Percentiles rank a stretch among this genome's conserved stretches.
These are phyloP conservation scores for Drosophila biarmipes DNA, from an alignment of 1,140 invertebrate genomes.

Conservation along the genomic window DNA sequence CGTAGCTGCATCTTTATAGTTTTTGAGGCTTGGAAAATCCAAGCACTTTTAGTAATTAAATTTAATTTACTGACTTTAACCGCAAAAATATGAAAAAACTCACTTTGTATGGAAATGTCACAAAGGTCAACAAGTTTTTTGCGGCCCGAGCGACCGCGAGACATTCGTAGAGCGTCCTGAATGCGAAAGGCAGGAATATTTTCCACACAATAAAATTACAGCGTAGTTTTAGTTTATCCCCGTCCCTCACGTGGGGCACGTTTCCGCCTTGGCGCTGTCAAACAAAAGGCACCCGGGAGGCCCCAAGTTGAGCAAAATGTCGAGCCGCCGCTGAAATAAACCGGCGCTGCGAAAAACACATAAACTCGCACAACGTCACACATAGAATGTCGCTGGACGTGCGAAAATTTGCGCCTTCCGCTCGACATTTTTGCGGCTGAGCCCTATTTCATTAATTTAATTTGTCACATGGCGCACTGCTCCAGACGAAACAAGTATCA, in stretches of 20 bases:
- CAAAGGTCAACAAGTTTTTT: constrained; percentile 40
- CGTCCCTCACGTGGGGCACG: not conserved
- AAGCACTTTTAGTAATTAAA: constrained; percentile 27
- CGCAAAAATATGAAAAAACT: not conserved
- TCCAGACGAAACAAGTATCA: not conserved
- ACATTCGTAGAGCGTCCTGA: constrained; percentile 18
- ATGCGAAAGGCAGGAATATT: constrained; percentile 47
- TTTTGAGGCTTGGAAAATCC: not conserved
- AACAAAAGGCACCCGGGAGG: constrained; percentile 55
- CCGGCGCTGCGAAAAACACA: constrained; percentile 14
- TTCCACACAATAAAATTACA: constrained; percentile 68
- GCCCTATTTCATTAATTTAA: constrained; percentile 67
- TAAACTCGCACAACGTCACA: not conserved
- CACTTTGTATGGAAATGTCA: constrained; percentile 19
- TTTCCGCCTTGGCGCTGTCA: constrained; percentile 46
- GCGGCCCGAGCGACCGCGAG: not conserved
- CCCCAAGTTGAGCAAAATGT: constrained; percentile 52
- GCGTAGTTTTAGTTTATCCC: constrained; percentile 32
- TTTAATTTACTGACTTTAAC: constrained; percentile 26
- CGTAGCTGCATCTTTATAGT: not conserved
- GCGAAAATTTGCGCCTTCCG: constrained; percentile 54
- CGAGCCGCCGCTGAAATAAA: constrained; percentile 49
- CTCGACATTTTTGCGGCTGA: constrained; percentile 39
- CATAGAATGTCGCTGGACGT: constrained; percentile 19
- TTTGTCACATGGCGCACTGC: constrained; percentile 51